Evolutionary conservation across 2,797 vertebrate genomes (phyloP).

Genomic region (Jordanella pulchra): DNA sequence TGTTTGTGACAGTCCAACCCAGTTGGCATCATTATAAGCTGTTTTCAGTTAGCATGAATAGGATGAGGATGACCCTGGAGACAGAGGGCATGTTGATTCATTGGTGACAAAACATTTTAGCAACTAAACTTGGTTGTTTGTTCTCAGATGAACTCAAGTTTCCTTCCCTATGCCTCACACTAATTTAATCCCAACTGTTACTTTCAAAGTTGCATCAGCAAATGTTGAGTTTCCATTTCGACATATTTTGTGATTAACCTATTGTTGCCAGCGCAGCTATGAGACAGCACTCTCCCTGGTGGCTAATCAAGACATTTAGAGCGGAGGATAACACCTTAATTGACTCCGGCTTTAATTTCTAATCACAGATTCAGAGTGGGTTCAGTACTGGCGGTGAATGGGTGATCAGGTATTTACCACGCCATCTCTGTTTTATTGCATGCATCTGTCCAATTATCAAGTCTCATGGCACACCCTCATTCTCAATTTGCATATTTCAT

Average conservation of each 20-base stretch:
- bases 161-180: conserved; percentile 15
- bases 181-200: conserved; percentile 63
- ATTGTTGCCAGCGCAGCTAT: conserved; percentile 50
- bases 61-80: conserved; percentile 40
- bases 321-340: conserved; percentile 68
- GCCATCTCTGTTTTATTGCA: conserved; percentile 71
- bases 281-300: conserved; percentile 54
- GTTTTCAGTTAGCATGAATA: conserved; percentile 54
- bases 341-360: conserved; percentile 74
- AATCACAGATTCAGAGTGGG: conserved; percentile 74
- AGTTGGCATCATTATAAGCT: conserved; percentile 47
- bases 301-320: conserved; percentile 64
- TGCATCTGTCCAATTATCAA: conserved; percentile 75
- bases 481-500: conserved; percentile 66
- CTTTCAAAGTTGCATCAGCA: conserved; percentile 47
- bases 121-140: conserved; percentile 27
- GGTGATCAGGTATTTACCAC: conserved; percentile 75
- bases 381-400: conserved; percentile 60
- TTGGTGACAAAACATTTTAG: conserved; percentile 45
- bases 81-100: conserved; percentile 55
- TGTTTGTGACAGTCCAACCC: conserved; percentile 52
- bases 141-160: conserved; percentile 41
- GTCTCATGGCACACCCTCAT: conserved; percentile 52
- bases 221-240: conserved; percentile 56
- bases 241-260: conserved; percentile 45